Evolutionary conservation across 2,888 invertebrate species (phyloP), one percentile per base, ranked within the genome.

Genomic region (Bombylius major): DNA sequence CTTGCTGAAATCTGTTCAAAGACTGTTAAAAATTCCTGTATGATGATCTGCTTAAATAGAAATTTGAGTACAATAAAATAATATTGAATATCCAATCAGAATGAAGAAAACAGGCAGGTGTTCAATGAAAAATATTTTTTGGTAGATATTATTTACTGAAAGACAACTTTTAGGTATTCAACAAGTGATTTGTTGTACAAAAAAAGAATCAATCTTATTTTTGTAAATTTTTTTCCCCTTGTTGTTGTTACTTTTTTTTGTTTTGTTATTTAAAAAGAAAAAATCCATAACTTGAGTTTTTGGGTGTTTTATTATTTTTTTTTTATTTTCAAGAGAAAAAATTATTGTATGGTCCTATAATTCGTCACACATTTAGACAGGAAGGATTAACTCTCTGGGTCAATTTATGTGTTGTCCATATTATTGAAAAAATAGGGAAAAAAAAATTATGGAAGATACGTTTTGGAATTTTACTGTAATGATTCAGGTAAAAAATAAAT

Each of bases 361-460:
- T 53, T 53, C 53, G 53, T 53, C 53, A 53, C 53, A 53, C 53
- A 53, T 42, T 11, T 42, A 53, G 48, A 36, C 53, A 53, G 53
- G 53, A 53, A 53, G 53, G 53, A 53, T 53, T 53, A 53, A 48
- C 42, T n/a, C 23, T 53, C 23, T 23, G 23, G 23, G 23, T 23
- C 23, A 23, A 23, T 23, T 23, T 23, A 23, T 23, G 23, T 23
- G 23, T 2, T 23, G 23, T 23, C 23, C 23, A 23, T 23, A 3
- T 3, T 23, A 23, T 23, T 23, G 23, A 23, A 23, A 23, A 23
- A 23, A 23, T 23, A 23, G 23, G 3, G 23, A 23, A 23, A 23
- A 23, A 23, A 23, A 23, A 23, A 23, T 23, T 23, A 23, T 23
- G 23, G 23, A 23, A 1, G 23, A 23, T 23, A 23, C 23, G 23